phyloP scores from a whole-genome alignment of 2,888 invertebrate genomes.

The Aleiodes testaceus region DNA sequence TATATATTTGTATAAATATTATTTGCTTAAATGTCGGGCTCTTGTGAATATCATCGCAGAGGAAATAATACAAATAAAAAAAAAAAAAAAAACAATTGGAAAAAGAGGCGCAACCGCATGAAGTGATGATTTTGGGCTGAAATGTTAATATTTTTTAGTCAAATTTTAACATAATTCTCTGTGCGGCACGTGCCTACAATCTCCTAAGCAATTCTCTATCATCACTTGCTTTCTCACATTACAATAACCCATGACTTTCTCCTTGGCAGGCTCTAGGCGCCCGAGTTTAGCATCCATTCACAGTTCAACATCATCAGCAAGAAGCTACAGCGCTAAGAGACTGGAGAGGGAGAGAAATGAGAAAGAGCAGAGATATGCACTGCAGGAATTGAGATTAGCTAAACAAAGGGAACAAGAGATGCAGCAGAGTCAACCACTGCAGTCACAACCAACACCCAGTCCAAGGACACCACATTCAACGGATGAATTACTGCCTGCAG shows the following conservation, averaged over 20 bases:
- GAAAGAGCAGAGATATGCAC: constrained; percentile 84
- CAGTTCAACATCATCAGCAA: constrained; percentile 87
- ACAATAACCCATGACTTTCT: constrained; percentile 39
- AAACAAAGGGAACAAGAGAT: constrained; percentile 78
- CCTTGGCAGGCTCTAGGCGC: constrained; percentile 84
- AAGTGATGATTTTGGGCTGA: constrained; percentile 7
- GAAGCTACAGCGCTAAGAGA: constrained; percentile 86
- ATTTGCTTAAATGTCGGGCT: not conserved
- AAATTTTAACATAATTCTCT: not conserved
- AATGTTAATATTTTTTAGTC: constrained; percentile 19
- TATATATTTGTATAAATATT: constrained; percentile 8
- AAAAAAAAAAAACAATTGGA: not conserved
- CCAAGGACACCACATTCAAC: constrained; percentile 88
- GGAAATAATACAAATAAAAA: constrained; percentile 7
- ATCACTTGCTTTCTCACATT: not conserved
- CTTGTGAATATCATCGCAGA: no score
- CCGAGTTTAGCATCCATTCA: constrained; percentile 91
- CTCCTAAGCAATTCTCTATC: not conserved
- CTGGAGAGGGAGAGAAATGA: constrained; percentile 88
- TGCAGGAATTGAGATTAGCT: constrained; percentile 82
- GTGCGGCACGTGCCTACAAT: constrained; percentile 11
- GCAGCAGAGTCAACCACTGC: constrained; percentile 73
- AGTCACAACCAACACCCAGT: constrained; percentile 78
- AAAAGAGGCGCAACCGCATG: constrained; percentile 29
- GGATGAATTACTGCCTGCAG: constrained; percentile 86